Base-by-base conservation (phyloP, 53 echinoderm and acorn worm genomes). In the Astropecten irregularis region DNA sequence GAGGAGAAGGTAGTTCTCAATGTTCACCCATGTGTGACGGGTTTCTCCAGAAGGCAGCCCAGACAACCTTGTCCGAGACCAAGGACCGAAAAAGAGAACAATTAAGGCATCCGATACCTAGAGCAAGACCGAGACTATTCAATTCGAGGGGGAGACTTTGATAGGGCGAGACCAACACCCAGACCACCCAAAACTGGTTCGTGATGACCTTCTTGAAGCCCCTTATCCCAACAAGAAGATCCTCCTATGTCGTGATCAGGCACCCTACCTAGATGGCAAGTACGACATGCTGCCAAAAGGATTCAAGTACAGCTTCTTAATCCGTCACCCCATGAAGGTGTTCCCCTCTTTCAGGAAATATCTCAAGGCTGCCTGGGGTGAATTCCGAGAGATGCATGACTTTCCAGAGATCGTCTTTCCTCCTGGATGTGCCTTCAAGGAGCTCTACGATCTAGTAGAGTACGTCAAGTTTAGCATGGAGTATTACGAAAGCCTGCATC, bases 301-400 rank as follows among this genome's bases (percentile, higher is more conserved):
- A 16, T 84, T 71, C 68, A 58, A 49, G 35, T 37, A 85, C 42
- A 85, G 71, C 33, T 85, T 85, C 61, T 22, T 85, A 16, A 85
- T 85, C 40, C 85, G 85, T 19, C 71, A 85, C 56, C 85, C 85
- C 18, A 58, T 69, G 49, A 85, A 85, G 63, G 71, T 61, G 3
- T 62, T 79, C 33, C 42, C 6, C 2, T 79, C 79, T 46, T 62
- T 47, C 46, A 79, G 39, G 19, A 77, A 60, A 14, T 18, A 8
- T 9, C 3, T 60, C 4, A 4, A 22, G 18, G 0, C 46, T 9
- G 3, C 19, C 5, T 62, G 35, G 11, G 62, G 62, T 62, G 48
- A 62, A 11, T 35, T 33, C 23, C 40, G 29, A 14, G 48, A 79
- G 20, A 1, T 79, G 29, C 20, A 19, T 19, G 30, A 40, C 15